Evolutionary conservation across 2,113 vertebrate species (phyloP).

Genomic region (Daphoenositta chrysoptera): DNA sequence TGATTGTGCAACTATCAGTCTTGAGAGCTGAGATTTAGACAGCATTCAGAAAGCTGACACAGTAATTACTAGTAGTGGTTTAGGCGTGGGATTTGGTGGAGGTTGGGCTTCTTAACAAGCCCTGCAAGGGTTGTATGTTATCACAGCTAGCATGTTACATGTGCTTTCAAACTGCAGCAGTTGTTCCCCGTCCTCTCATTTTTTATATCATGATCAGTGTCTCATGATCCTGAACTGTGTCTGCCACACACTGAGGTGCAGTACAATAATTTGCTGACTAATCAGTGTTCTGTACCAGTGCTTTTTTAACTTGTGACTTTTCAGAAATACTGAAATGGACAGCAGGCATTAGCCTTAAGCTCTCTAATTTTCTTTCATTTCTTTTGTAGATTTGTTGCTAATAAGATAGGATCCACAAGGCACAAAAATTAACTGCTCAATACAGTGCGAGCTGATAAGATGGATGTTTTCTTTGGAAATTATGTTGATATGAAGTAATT

Average conservation of each 20-base stretch:
- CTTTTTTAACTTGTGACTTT: not conserved
- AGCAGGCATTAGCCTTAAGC: not conserved
- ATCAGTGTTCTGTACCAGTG: not conserved
- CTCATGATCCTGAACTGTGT: not conserved
- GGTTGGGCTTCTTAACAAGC: slow-evolving; percentile 54
- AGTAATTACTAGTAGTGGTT: slow-evolving; percentile 55
- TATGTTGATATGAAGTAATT: not conserved
- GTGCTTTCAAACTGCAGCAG: not conserved
- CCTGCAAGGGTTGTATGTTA: slow-evolving; percentile 55
- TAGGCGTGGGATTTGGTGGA: slow-evolving; percentile 63
- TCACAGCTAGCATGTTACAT: slow-evolving; percentile 5
- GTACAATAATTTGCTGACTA: not conserved
- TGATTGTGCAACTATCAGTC: slow-evolving; percentile 40
- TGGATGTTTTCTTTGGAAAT: not conserved
- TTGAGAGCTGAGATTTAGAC: slow-evolving; percentile 56
- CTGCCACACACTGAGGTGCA: not conserved
- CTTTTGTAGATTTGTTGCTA: not conserved
- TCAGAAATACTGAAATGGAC: not conserved
- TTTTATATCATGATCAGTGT: slow-evolving; percentile 18
- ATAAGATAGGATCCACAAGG: not conserved
- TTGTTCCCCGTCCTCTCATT: not conserved
- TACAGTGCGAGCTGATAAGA: not conserved
- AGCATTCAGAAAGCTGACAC: slow-evolving; percentile 62
- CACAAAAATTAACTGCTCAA: not conserved
- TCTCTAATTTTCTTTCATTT: not conserved